These are phyloP conservation scores for Proterorhinus semilunaris DNA, from an alignment of 2,113 vertebrate species.

Conservation along the genomic window DNA sequence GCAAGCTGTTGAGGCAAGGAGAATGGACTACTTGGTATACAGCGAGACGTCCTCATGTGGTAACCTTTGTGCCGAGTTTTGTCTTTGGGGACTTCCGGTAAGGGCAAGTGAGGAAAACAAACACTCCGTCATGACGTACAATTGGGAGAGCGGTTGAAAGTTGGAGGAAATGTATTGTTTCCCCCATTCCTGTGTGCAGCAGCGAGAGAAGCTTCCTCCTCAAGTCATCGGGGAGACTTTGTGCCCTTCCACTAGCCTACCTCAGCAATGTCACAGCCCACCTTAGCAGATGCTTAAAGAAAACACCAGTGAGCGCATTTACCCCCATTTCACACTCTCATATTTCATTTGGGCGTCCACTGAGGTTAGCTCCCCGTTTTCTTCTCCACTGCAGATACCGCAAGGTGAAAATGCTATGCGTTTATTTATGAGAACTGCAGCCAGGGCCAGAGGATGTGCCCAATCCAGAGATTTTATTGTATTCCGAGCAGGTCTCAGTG, in stretches of 20 bases:
- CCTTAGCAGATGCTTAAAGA: constrained; percentile 71
- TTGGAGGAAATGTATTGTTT: constrained; percentile 36
- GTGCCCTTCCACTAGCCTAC: constrained; percentile 67
- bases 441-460: constrained; percentile 48
- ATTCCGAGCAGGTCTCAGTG: constrained; percentile 55
- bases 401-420: constrained; percentile 59
- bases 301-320: constrained; percentile 68
- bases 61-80: constrained; percentile 32
- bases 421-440: constrained; percentile 63
- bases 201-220: constrained; percentile 44
- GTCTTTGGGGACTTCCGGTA: constrained; percentile 12
- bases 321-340: constrained; percentile 70
- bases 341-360: constrained; percentile 69
- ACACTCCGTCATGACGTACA: constrained; percentile 15
- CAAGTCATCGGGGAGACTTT: constrained; percentile 59
- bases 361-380: constrained; percentile 63
- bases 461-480: constrained; percentile 51
- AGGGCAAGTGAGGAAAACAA: constrained; percentile 27
- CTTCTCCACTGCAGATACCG: constrained; percentile 54
- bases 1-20: constrained; percentile 9
- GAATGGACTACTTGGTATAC: constrained; percentile 15
- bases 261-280: constrained; percentile 70
- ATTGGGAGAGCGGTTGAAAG: constrained; percentile 30
- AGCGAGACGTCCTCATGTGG: constrained; percentile 15
- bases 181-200: constrained; percentile 25